Percentiles rank a stretch among this genome's conserved stretches.
Conservation (phyloP, 1,140 invertebrate genomes). For the Zeugodacus cucurbitae region DNA sequence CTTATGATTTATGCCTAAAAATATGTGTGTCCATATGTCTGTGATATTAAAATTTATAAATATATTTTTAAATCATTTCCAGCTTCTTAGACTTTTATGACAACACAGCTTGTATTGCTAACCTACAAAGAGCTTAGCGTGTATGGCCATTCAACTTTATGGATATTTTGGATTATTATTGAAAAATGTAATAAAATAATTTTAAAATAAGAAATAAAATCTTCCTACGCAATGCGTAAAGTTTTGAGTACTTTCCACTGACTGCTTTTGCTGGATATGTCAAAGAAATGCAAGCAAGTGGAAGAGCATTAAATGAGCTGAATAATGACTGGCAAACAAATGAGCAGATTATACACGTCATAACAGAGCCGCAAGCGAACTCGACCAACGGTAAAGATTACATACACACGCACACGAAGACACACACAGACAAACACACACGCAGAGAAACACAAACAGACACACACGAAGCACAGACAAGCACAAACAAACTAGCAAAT, state of each 20-base stretch:
- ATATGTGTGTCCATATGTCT: too few relatives aligned
- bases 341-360: constrained; percentile 20
- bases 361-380: not conserved
- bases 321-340: constrained; percentile 1
- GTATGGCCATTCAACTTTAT: not conserved
- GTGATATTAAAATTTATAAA: too few relatives aligned
- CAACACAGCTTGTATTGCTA: too few relatives aligned
- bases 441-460: not conserved
- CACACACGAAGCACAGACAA: not conserved
- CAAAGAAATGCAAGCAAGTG: not conserved
- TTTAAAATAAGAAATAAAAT: not conserved
- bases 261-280: not conserved
- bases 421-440: not conserved
- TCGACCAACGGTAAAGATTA: not conserved
- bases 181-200: not conserved
- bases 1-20: too few relatives aligned
- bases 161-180: not conserved
- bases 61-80: too few relatives aligned
- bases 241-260: too few relatives aligned
- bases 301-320: constrained; percentile 38
- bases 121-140: not conserved
- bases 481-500: not conserved
- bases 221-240: not conserved
- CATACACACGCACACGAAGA: not conserved
- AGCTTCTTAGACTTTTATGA: too few relatives aligned